These are phyloP conservation scores for Epinotia ramella DNA, from an alignment of 2,888 invertebrate species.

Conservation along the genomic window DNA sequence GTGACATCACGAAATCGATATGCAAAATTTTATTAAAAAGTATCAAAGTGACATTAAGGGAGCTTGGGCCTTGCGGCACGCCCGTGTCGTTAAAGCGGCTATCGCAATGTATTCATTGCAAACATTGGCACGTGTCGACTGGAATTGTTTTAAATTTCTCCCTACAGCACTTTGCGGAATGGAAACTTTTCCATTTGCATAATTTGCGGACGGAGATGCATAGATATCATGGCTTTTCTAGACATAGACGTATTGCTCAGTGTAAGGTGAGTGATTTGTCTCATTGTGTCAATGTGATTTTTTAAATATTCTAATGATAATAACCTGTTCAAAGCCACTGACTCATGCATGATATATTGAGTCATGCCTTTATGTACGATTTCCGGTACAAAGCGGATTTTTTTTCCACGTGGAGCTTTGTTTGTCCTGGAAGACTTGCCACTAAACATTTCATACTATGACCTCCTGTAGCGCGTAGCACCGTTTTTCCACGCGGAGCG, in stretches of 20 bases:
- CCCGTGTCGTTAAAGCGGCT: conserved; percentile 54
- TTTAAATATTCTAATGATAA: too few species aligned
- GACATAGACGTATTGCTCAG: background rate
- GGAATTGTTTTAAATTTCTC: conserved; percentile 68
- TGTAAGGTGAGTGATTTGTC: background rate
- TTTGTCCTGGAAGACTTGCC: too few species aligned
- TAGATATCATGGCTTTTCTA: conserved; percentile 5
- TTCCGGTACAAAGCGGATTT: too few species aligned
- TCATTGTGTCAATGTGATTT: too few species aligned
- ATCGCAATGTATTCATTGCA: conserved; percentile 55
- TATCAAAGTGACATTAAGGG: conserved; percentile 31
- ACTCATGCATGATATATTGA: too few species aligned
- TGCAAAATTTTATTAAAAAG: conserved; percentile 31
- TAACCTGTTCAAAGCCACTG: too few species aligned
- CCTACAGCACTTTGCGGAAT: conserved; percentile 47
- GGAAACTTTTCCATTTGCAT: conserved; percentile 57
- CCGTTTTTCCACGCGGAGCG: too few species aligned
- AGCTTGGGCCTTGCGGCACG: conserved; percentile 53
- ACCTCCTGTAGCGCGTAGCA: too few species aligned
- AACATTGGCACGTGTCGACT: conserved; percentile 65
- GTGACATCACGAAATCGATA: conserved; percentile 22
- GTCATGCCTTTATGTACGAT: too few species aligned
- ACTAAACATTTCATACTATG: too few species aligned
- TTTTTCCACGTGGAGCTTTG: too few species aligned
- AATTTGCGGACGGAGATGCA: conserved; percentile 49